Evolutionary conservation across 2,888 invertebrate genomes (phyloP), one percentile per base, ranked within the genome.

Genomic region (Dynastes grantii): DNA sequence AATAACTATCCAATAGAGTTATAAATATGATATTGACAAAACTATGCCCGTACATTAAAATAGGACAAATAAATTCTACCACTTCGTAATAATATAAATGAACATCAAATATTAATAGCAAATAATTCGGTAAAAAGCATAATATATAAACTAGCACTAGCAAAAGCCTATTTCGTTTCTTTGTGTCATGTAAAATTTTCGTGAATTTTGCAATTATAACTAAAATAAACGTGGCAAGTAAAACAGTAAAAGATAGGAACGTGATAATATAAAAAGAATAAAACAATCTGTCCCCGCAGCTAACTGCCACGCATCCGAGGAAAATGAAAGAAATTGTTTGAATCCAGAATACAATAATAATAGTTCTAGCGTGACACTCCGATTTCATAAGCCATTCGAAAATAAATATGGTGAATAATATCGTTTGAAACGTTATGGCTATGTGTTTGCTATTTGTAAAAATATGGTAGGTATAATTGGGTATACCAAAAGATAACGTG

Each of bases 1-100:
- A 55, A 55, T 71, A 71, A 37, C 32, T 53, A 55, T 71, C 71
- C 55, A 55, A 37, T 37, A 55, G 16, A 16, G 55, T 58, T 37
- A 71, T 55, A 16, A 71, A 32, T 37, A 71, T 29, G 27, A 71
- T 55, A 55, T 55, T 71, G 37, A 71, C 53, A 5, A 71, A 32
- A 71, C 71, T 71, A n/a, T 71, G 55, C 4, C 71, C 71, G 55
- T 71, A 71, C 55, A 71, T 71, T 71, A 71, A 71, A 71, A 71
- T 55, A 8, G 71, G 71, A 11, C 71, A 37, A n/a, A 71, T 9
- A 37, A 71, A 71, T 4, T 71, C 71, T 27, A 71, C 37, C 2
- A 71, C 16, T n/a, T 71, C 32, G 16, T 55, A 71, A 55, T 71
- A 55, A 37, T 71, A 71, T 32, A 71, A 55, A 37, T 71, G 32